Evolutionary conservation across 1,140 invertebrate genomes (phyloP), one percentile per base, ranked within the genome.

Genomic region (Spodoptera litura): DNA sequence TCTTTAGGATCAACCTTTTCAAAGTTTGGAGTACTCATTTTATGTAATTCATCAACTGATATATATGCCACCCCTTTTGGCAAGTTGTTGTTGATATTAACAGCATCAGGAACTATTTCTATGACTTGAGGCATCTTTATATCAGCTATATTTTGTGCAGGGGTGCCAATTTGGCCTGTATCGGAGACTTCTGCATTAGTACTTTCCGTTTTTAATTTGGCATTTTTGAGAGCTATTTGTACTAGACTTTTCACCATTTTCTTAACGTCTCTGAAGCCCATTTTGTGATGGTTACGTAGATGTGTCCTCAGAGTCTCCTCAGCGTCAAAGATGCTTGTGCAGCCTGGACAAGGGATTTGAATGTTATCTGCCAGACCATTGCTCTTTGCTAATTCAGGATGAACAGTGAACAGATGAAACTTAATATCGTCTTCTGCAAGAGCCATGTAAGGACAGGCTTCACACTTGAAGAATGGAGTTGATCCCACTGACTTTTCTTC

Each of bases 361-460:
- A 94, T 92, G 59, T 92, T 94, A 31, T 95, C 90, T 12, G 89
- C 89, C 0, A 94, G 85, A 11, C 93, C 92, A 83, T 94, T 95
- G n/a, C 74, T 89, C 78, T 91, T 94, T 2, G 89, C 90, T 27
- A 94, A 79, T 8, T 92, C 90, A 13, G 91, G 93, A 61, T 95
- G 94, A 1, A 87, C 88, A 8, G 93, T 94, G 72, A 94, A 93
- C 61, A 94, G 86, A 71, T 95, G 94, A 76, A 94, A 94, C 78
- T 94, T 94, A 64, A 95, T 94, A 76, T 95, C 94, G 62, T 95
- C 91, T 62, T 92, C 89, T 9, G 93, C 91, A 6, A 95, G 81
- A 0, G 93, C 91, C 91, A 95, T 95, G 78, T 91, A 95, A 12
- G 94, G 94, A 78, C 94, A 95, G 12, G 93, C 92, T 77, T 93